A percentile compares a stretch with the other conserved stretches of the same genome.
phyloP scores from a whole-genome alignment of 1,140 invertebrate species.

The Saccostrea glomerata region DNA sequence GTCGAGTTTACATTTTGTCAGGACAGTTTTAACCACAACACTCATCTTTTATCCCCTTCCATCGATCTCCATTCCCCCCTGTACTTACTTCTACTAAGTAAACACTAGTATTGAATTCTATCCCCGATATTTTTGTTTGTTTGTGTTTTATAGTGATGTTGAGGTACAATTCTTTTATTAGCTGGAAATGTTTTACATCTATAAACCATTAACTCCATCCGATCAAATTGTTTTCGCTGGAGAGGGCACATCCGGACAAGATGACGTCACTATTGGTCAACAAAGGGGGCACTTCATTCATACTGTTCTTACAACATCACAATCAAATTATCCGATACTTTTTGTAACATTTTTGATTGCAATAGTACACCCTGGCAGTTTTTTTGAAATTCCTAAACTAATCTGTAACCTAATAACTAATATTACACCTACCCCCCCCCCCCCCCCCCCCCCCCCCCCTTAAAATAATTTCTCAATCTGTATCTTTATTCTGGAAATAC shows the following conservation, averaged over 20 bases:
- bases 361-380: no score
- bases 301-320: no score
- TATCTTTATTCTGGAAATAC: no score
- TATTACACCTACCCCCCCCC: no score
- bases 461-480: no score
- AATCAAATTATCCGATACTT: no score
- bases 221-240: conserved; percentile 15
- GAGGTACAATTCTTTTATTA: not conserved
- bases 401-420: no score
- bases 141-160: not conserved
- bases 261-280: not conserved
- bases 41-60: not conserved
- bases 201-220: conserved; percentile 20
- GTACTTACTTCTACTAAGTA: conserved; percentile 9
- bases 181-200: not conserved
- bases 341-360: no score
- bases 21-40: not conserved
- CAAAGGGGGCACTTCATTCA: not conserved
- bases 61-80: not conserved
- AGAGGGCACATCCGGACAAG: not conserved
- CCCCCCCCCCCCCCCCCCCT: no score
- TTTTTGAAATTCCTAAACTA: no score
- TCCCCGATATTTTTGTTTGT: not conserved
- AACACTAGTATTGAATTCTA: not conserved
- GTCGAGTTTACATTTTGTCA: conserved; percentile 25